Conservation (phyloP, 2,113 vertebrate genomes). For the Phalacrocorax carbo region DNA sequence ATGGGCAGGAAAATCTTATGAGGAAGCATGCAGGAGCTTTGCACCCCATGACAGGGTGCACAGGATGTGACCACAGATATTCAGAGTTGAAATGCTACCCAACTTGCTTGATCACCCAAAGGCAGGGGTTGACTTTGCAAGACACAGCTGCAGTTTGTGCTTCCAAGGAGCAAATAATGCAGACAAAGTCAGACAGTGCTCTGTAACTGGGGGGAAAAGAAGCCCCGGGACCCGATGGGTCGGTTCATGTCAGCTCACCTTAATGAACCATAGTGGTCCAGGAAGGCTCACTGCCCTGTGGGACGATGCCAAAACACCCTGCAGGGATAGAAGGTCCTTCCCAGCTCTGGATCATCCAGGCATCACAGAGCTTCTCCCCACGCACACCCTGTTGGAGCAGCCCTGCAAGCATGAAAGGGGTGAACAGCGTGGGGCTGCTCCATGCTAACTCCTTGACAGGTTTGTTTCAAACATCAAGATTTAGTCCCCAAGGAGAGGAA, state of each 20-base stretch:
- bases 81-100: not conserved
- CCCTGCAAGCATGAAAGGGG: not conserved
- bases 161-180: not conserved
- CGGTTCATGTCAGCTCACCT: not conserved
- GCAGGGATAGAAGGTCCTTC: not conserved
- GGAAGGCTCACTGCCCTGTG: not conserved
- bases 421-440: not conserved
- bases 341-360: not conserved
- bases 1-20: not conserved
- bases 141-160: accelerated
- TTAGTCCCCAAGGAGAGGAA: not conserved
- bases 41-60: not conserved
- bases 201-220: not conserved
- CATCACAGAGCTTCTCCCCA: not conserved
- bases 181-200: not conserved
- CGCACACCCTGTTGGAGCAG: accelerated
- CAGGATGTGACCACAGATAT: not conserved
- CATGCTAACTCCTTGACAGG: not conserved
- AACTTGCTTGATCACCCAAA: not conserved
- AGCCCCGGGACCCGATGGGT: not conserved
- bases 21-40: not conserved
- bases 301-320: not conserved
- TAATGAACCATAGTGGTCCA: not conserved
- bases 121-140: not conserved
- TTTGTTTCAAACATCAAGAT: not conserved